A percentile compares a stretch with the other conserved stretches of the same genome.
Conservation (phyloP, 2,888 invertebrate species). For the Phytoseiulus persimilis region DNA sequence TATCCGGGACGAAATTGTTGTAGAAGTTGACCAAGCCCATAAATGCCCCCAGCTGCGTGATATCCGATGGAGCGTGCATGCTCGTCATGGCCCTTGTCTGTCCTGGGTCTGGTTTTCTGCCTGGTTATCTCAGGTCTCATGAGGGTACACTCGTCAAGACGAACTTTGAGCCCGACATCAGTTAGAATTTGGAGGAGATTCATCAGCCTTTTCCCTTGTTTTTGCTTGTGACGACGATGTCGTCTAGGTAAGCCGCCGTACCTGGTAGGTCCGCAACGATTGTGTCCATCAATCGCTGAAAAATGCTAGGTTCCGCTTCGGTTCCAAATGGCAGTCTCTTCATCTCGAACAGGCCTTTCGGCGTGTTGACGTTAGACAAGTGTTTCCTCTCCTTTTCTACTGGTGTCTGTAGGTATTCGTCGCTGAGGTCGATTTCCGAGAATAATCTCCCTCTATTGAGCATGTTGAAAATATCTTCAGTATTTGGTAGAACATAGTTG, state of each 20-base stretch:
- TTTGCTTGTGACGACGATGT: slow-evolving; percentile 42
- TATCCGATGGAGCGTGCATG: slow-evolving; percentile 45
- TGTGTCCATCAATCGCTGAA: slow-evolving; percentile 49
- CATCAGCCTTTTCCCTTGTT: neutral
- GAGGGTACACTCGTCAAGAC: neutral
- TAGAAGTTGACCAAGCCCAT: slow-evolving; percentile 47
- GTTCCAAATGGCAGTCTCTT: slow-evolving; percentile 45
- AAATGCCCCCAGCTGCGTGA: slow-evolving; percentile 45
- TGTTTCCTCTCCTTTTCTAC: neutral
- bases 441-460: slow-evolving; percentile 39
- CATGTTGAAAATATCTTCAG: slow-evolving; percentile 30
- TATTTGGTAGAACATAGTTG: slow-evolving; percentile 39
- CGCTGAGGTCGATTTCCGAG: slow-evolving; percentile 40
- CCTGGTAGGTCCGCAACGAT: slow-evolving; percentile 45
- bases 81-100: slow-evolving; percentile 46
- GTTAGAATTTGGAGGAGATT: neutral
- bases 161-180: neutral
- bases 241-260: slow-evolving; percentile 43
- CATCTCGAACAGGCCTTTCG: slow-evolving; percentile 39
- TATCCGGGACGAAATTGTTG: slow-evolving; percentile 45
- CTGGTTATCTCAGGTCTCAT: neutral
- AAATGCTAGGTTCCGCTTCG: slow-evolving; percentile 48
- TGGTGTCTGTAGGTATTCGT: slow-evolving; percentile 23
- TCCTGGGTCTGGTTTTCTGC: slow-evolving; percentile 42
- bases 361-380: neutral